phyloP scores from a whole-genome alignment of 2,888 invertebrate species.

The Pteria penguin region DNA sequence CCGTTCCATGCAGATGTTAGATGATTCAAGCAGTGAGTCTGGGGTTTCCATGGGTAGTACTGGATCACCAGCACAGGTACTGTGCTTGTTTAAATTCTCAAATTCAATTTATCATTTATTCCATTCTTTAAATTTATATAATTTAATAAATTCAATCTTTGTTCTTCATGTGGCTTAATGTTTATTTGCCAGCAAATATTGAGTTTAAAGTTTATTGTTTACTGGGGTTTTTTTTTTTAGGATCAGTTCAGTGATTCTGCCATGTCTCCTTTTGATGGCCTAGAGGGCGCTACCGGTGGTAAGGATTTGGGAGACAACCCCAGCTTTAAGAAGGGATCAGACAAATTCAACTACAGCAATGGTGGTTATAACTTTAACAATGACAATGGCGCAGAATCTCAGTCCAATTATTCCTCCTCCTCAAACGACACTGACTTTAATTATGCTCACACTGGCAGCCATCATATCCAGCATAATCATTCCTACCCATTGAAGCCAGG shows the following conservation, averaged over 20 bases:
- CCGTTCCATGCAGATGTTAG: constrained; percentile 52
- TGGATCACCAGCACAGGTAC: constrained; percentile 69
- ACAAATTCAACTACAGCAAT: constrained; percentile 56
- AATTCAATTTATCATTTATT: too few species aligned
- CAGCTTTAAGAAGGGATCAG: constrained; percentile 57
- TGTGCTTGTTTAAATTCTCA: too few species aligned
- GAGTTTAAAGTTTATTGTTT: too few species aligned
- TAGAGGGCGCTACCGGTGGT: constrained; percentile 78
- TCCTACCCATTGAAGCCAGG: constrained; percentile 76
- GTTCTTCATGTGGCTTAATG: not conserved
- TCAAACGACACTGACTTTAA: constrained; percentile 71
- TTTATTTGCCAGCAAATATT: not conserved
- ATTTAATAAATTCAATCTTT: not conserved
- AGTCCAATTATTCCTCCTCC: constrained; percentile 68
- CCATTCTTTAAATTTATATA: too few species aligned
- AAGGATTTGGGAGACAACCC: constrained; percentile 59
- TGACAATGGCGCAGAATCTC: constrained; percentile 49
- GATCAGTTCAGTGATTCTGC: constrained; percentile 67
- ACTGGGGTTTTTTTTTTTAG: constrained; percentile 54
- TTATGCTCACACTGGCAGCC: constrained; percentile 51
- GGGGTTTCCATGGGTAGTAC: constrained; percentile 70
- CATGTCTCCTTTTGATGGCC: constrained; percentile 71
- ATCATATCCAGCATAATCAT: constrained; percentile 76
- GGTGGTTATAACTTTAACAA: constrained; percentile 50
- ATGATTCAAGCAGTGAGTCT: constrained; percentile 70